phyloP scores from a whole-genome alignment of 2,113 vertebrate species.

The Bambusicola thoracicus region DNA sequence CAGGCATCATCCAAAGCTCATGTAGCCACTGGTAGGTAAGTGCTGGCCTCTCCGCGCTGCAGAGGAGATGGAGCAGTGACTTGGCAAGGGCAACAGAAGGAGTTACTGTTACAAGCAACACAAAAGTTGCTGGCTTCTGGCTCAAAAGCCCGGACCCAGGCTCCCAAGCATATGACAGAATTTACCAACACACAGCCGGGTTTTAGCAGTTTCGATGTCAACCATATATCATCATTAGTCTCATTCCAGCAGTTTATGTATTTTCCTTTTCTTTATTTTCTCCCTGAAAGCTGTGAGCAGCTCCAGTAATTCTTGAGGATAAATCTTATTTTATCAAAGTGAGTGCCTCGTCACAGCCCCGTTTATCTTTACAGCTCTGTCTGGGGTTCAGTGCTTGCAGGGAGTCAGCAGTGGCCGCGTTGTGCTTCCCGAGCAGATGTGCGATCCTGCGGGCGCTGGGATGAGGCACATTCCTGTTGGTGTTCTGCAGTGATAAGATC shows the following conservation, averaged over 20 bases:
- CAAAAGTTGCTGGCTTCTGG: background rate
- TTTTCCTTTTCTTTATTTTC: conserved; percentile 28
- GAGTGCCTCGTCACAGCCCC: background rate
- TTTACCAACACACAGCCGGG: background rate
- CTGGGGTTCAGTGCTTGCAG: conserved; percentile 18
- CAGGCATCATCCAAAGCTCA: background rate
- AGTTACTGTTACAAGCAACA: background rate
- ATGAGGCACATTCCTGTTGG: conserved; percentile 55
- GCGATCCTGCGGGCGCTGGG: background rate
- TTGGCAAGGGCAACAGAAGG: background rate
- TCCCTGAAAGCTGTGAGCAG: conserved; percentile 49
- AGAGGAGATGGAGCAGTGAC: background rate
- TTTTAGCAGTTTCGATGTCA: conserved; percentile 24
- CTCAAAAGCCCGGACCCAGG: background rate
- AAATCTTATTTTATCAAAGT: conserved; percentile 66
- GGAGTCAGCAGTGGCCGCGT: conserved; percentile 2
- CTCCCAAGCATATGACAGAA: background rate
- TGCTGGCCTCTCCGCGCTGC: background rate
- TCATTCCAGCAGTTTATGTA: conserved; percentile 49
- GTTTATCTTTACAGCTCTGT: conserved; percentile 46
- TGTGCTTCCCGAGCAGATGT: conserved; percentile 54
- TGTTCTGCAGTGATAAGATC: conserved; percentile 54
- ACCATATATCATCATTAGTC: conserved; percentile 51
- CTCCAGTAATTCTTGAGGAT: conserved; percentile 50
- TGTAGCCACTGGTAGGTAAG: background rate